phyloP scores from a whole-genome alignment of 1,140 invertebrate species.

The Drosophila dunni region DNA sequence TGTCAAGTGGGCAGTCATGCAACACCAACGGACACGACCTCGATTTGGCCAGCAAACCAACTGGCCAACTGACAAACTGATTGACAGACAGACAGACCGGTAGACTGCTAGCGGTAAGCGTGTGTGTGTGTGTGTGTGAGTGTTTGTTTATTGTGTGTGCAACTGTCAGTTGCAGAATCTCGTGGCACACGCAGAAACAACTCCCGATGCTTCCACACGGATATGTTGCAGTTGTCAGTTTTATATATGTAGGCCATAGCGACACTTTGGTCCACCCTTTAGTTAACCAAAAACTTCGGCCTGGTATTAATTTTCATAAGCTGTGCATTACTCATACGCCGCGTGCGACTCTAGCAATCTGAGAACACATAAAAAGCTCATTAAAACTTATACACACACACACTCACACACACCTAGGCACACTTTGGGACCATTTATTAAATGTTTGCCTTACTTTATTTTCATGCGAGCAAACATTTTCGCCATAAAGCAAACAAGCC shows the following conservation, averaged over 20 bases:
- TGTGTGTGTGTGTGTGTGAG: background rate
- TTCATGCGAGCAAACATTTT: constrained; percentile 72
- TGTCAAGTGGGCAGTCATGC: constrained; percentile 17
- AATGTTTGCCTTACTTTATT: constrained; percentile 67
- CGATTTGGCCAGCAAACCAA: constrained; percentile 11
- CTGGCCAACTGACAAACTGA: constrained; percentile 9
- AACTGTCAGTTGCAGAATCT: constrained; percentile 37
- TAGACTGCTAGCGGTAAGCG: no score
- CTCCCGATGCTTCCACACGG: constrained; percentile 20
- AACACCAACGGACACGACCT: constrained; percentile 32
- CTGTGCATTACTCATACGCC: constrained; percentile 42
- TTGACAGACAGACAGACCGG: background rate
- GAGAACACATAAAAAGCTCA: constrained; percentile 46
- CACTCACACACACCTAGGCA: constrained; percentile 6
- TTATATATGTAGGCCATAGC: constrained; percentile 6
- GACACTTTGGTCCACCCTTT: constrained; percentile 4
- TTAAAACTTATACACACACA: constrained; percentile 38
- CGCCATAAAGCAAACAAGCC: constrained; percentile 56
- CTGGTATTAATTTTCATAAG: constrained; percentile 20
- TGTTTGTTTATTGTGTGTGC: constrained; percentile 10
- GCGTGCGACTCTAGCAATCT: background rate
- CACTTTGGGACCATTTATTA: constrained; percentile 67
- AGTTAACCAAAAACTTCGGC: background rate
- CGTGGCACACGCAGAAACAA: constrained; percentile 10
- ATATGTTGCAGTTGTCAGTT: constrained; percentile 8